Conservation (phyloP, 2,797 vertebrate genomes). For the Sebastiscus tertius region DNA sequence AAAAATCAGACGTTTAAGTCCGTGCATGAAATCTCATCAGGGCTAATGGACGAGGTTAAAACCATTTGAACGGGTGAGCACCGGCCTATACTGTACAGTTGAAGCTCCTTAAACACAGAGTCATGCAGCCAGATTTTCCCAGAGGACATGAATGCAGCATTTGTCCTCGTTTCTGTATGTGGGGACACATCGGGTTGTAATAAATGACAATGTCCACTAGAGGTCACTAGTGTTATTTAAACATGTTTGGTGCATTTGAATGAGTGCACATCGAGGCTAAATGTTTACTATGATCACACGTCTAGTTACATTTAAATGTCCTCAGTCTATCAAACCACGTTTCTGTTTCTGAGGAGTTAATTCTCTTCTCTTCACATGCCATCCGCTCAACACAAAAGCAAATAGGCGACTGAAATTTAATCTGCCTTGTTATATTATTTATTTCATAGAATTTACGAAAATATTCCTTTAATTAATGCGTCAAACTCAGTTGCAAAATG, state of each 20-base stretch:
- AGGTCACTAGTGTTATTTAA: slow-evolving; percentile 49
- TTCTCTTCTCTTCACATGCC: neutral
- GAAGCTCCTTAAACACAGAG: neutral
- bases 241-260: accelerated
- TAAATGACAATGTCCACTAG: slow-evolving; percentile 21
- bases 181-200: slow-evolving; percentile 15
- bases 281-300: neutral
- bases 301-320: slow-evolving; percentile 1
- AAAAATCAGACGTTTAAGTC: neutral
- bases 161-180: neutral
- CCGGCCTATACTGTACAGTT: neutral
- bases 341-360: neutral
- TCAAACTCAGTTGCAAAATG: neutral
- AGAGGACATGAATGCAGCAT: slow-evolving; percentile 10
- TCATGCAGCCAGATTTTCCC: neutral
- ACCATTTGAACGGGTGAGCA: too few species aligned
- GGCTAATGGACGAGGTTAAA: neutral
- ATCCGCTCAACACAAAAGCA: neutral
- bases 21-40: neutral
- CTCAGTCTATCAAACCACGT: neutral
- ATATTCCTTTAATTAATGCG: neutral
- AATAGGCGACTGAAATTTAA: neutral
- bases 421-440: neutral
- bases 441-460: neutral
- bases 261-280: neutral